phyloP scores from a whole-genome alignment of 2,888 invertebrate genomes.

The Anthoptus insignis region DNA sequence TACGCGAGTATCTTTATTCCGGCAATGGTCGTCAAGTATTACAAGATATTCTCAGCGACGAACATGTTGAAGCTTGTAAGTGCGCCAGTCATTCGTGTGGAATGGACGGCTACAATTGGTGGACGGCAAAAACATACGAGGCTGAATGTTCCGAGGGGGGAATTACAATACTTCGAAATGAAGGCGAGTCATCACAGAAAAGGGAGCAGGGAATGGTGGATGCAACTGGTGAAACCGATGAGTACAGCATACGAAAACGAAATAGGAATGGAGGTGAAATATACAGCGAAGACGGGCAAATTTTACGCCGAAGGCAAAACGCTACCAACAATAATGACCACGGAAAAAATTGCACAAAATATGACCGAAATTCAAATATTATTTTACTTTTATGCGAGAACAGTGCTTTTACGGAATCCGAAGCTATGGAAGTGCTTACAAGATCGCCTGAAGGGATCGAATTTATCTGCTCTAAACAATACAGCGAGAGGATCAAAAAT shows the following conservation, averaged over 20 bases:
- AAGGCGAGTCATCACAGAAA: neutral
- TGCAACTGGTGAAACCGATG: constrained; percentile 3
- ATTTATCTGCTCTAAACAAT: neutral
- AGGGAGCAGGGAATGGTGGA: neutral
- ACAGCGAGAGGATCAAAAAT: neutral
- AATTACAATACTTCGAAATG: neutral
- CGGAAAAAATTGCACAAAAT: neutral
- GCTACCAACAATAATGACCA: neutral
- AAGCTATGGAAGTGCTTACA: constrained; percentile 2
- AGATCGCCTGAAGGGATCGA: neutral
- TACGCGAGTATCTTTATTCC: too few species aligned
- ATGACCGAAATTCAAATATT: neutral
- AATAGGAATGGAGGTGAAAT: neutral
- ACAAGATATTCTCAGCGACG: too few species aligned
- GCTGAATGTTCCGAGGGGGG: neutral
- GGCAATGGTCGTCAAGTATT: too few species aligned
- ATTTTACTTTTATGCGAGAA: neutral
- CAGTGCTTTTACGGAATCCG: neutral
- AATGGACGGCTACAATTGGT: neutral
- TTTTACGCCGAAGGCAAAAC: neutral
- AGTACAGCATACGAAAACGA: neutral
- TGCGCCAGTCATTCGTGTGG: neutral
- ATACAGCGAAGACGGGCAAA: neutral
- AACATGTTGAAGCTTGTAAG: neutral
- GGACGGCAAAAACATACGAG: neutral